Conservation (phyloP, 2,797 vertebrate species). For the Leptatherina wallacei region DNA sequence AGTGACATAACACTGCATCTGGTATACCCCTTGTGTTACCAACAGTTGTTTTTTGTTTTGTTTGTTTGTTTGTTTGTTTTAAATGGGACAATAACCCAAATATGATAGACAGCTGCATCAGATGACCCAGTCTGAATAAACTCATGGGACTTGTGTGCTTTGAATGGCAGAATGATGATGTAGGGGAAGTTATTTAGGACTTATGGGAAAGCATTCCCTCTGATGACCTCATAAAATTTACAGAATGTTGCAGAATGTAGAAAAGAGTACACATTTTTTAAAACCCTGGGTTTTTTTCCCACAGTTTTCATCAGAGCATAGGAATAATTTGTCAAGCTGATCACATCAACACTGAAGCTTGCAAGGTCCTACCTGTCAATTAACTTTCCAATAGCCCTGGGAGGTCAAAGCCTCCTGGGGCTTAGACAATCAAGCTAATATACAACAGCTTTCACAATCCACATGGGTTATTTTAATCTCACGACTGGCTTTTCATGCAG, state of each 20-base stretch:
- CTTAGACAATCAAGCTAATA: conserved; percentile 14
- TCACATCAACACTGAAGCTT: not conserved
- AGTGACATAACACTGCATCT: not conserved
- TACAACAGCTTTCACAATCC: conserved; percentile 3
- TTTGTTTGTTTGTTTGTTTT: too few species aligned
- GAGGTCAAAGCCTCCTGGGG: not conserved
- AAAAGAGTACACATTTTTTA: too few species aligned
- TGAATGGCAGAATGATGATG: not conserved
- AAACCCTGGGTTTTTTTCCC: too few species aligned
- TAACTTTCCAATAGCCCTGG: conserved; percentile 2
- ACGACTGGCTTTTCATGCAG: conserved; percentile 4
- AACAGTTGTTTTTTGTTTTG: not conserved
- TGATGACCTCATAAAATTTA: not conserved
- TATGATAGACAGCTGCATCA: not conserved
- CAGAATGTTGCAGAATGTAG: too few species aligned
- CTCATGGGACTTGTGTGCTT: not conserved
- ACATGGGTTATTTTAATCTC: conserved; percentile 14
- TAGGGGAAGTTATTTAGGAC: not conserved
- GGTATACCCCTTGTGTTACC: not conserved
- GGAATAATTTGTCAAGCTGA: not conserved
- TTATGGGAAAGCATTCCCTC: too few species aligned
- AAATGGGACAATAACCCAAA: not conserved
- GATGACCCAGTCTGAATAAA: not conserved
- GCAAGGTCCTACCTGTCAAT: not conserved
- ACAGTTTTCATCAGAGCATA: not conserved